Evolutionary conservation across 2,797 vertebrate genomes (phyloP).

Genomic region (Sylvilagus floridanus): DNA sequence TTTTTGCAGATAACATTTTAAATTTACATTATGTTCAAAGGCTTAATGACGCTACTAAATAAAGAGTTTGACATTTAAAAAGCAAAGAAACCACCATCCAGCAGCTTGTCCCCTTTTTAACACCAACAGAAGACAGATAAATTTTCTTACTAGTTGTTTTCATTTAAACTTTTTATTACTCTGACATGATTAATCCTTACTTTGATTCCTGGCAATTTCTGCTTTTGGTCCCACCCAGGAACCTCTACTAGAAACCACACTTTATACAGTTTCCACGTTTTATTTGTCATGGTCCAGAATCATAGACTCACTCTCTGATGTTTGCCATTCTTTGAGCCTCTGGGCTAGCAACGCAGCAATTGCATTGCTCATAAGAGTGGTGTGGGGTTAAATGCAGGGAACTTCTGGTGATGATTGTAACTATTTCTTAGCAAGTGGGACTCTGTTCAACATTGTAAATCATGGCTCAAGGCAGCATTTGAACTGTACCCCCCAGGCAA

Average conservation of each 20-base stretch:
- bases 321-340: conserved; percentile 46
- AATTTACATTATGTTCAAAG: too few relatives aligned
- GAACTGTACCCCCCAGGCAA: conserved; percentile 77
- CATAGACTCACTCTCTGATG: background rate
- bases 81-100: too few relatives aligned
- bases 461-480: conserved; percentile 79
- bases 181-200: conserved; percentile 12
- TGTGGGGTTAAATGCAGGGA: conserved; percentile 74
- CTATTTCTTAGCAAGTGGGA: conserved; percentile 79
- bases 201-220: conserved; percentile 36
- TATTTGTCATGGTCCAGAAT: background rate
- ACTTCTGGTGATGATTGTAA: conserved; percentile 72
- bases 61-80: too few relatives aligned
- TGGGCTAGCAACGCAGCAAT: conserved; percentile 67
- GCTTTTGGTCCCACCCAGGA: conserved; percentile 9
- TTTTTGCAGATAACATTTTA: too few relatives aligned
- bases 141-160: conserved; percentile 56
- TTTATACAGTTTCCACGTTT: conserved; percentile 39
- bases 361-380: conserved; percentile 78
- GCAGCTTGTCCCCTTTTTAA: background rate
- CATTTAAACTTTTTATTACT: conserved; percentile 59
- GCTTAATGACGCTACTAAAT: too few relatives aligned
- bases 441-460: conserved; percentile 72
- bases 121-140: conserved; percentile 32
- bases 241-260: background rate